Percentiles rank a stretch among this genome's conserved stretches.
phyloP scores from a whole-genome alignment of 1,140 invertebrate genomes.

The Eurosta solidaginis region DNA sequence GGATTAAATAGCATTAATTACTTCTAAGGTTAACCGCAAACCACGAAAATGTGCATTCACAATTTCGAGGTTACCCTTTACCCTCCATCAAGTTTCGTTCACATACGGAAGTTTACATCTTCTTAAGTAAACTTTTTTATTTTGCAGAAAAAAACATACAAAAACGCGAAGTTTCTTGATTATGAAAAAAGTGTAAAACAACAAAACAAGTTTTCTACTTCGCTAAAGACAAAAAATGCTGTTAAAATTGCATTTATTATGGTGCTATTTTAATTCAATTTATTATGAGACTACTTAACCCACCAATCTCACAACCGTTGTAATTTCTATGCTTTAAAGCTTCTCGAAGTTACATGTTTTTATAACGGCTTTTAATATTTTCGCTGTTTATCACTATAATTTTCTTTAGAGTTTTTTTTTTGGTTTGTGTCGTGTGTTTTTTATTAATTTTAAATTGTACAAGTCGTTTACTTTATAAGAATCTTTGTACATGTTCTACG shows the following conservation, averaged over 20 bases:
- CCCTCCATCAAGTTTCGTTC: background rate
- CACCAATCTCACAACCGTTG: background rate
- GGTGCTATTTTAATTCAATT: constrained; percentile 14
- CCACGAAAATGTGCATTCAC: background rate
- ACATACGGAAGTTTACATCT: background rate
- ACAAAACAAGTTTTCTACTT: background rate
- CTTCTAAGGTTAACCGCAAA: background rate
- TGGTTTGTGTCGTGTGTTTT: background rate
- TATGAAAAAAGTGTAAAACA: background rate
- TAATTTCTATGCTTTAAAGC: background rate
- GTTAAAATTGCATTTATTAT: background rate
- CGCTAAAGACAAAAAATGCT: background rate
- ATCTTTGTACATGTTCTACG: background rate
- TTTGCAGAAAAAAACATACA: background rate
- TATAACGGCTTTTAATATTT: constrained; percentile 15
- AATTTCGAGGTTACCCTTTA: background rate
- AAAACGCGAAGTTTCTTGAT: background rate
- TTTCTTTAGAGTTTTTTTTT: background rate
- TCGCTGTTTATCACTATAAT: background rate
- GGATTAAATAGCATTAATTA: constrained; percentile 11
- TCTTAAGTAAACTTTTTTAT: background rate
- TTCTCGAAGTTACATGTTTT: background rate
- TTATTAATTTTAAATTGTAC: background rate
- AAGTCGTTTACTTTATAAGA: background rate
- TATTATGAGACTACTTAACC: background rate